These are phyloP conservation scores for Gallinago stenura DNA, from an alignment of 2,797 vertebrate species.

Conservation along the genomic window DNA sequence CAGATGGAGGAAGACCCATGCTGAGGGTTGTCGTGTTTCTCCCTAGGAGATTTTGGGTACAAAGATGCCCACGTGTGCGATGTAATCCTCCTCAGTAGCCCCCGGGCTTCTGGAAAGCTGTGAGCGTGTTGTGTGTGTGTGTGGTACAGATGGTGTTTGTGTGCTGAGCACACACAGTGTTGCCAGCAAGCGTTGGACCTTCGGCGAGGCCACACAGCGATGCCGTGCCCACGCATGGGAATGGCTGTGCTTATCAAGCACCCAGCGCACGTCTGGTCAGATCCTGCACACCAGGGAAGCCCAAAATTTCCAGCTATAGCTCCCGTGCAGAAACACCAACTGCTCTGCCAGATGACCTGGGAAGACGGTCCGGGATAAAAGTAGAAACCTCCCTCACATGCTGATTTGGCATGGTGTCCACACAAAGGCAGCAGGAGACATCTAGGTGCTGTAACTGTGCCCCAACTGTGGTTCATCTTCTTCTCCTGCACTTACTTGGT, in stretches of 20 bases:
- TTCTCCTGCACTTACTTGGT: neutral
- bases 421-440: neutral
- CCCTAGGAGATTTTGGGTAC: neutral
- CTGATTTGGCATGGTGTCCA: neutral
- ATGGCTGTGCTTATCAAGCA: neutral
- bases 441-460: neutral
- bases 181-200: neutral
- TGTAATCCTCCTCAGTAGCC: neutral
- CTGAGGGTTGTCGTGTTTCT: neutral
- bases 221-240: fast-evolving
- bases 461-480: neutral
- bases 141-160: neutral
- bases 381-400: neutral
- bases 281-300: neutral
- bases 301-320: neutral
- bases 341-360: neutral
- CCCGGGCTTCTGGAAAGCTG: neutral
- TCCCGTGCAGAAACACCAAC: neutral
- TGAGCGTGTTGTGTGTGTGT: fast-evolving
- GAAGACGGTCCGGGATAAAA: neutral
- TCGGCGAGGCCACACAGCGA: fast-evolving
- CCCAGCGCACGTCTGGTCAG: neutral
- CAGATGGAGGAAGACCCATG: neutral
- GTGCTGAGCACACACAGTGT: fast-evolving
- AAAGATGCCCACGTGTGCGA: neutral